phyloP scores from a whole-genome alignment of 2,113 vertebrate genomes.

The Cyprinus carpio region DNA sequence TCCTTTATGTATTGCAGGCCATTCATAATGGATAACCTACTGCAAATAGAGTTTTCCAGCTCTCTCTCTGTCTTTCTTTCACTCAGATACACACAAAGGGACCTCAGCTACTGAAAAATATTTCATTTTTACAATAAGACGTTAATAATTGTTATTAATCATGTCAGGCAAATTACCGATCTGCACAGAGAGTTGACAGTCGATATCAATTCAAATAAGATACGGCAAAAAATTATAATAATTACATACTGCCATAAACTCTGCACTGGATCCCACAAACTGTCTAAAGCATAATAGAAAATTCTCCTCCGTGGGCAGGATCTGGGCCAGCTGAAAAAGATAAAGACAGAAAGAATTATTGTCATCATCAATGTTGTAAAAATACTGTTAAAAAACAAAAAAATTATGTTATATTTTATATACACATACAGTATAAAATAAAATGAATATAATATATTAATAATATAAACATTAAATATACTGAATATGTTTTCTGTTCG shows the following conservation, averaged over 20 bases:
- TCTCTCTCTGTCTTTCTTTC: not conserved
- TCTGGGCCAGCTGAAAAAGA: slow-evolving; percentile 86
- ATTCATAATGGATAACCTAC: slow-evolving; percentile 76
- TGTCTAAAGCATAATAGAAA: slow-evolving; percentile 95
- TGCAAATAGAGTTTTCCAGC: slow-evolving; percentile 68
- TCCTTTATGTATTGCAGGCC: slow-evolving; percentile 61
- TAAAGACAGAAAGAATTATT: not conserved
- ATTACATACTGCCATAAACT: slow-evolving; percentile 91
- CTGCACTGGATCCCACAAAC: slow-evolving; percentile 88
- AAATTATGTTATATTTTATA: no score
- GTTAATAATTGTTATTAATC: not conserved
- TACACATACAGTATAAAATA: not conserved
- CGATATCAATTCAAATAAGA: not conserved
- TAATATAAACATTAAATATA: not conserved
- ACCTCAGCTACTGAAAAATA: not conserved
- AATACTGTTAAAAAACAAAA: no score
- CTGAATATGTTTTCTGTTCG: not conserved
- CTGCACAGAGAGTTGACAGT: not conserved
- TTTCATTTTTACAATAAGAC: not conserved
- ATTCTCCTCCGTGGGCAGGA: slow-evolving; percentile 96
- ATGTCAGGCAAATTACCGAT: not conserved
- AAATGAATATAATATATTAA: not conserved
- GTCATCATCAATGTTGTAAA: not conserved
- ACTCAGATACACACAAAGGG: slow-evolving; percentile 43
- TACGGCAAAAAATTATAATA: not conserved